phyloP scores from a whole-genome alignment of 53 echinoderm and acorn worm genomes.

The Henricia sp. region DNA sequence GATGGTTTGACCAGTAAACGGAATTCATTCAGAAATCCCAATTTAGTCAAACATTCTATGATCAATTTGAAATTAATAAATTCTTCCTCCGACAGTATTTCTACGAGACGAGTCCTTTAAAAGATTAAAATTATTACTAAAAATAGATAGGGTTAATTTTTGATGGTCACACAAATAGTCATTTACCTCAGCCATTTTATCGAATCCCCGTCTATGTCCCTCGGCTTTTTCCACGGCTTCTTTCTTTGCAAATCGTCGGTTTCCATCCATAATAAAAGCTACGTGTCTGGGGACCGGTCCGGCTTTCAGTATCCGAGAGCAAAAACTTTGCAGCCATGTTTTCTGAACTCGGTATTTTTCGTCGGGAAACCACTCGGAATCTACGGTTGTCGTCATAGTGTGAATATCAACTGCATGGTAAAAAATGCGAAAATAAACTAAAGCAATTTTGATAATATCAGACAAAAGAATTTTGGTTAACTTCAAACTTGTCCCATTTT shows the following conservation, averaged over 20 bases:
- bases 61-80: not conserved
- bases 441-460: too few relatives aligned
- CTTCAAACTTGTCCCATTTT: too few relatives aligned
- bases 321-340: conserved; percentile 89
- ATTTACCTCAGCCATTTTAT: conserved; percentile 93
- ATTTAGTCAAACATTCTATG: not conserved
- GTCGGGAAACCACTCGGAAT: conserved; percentile 88
- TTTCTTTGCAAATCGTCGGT: conserved; percentile 92
- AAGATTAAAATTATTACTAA: too few relatives aligned
- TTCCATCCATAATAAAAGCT: conserved; percentile 99
- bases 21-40: too few relatives aligned
- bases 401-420: too few relatives aligned
- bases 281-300: conserved; percentile 90
- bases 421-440: too few relatives aligned
- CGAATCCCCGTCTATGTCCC: conserved; percentile 90
- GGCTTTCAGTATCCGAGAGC: conserved; percentile 72
- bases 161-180: not conserved
- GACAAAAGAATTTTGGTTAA: too few relatives aligned
- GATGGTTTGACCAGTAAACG: too few relatives aligned
- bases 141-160: not conserved
- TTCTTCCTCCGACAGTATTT: not conserved
- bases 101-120: too few relatives aligned
- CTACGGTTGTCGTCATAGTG: conserved; percentile 56
- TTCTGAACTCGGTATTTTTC: conserved; percentile 78
- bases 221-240: conserved; percentile 68